Percentiles rank a stretch among this genome's conserved stretches.
These are phyloP conservation scores for Metellina segmentata DNA, from an alignment of 2,888 invertebrate genomes.

Conservation along the genomic window DNA sequence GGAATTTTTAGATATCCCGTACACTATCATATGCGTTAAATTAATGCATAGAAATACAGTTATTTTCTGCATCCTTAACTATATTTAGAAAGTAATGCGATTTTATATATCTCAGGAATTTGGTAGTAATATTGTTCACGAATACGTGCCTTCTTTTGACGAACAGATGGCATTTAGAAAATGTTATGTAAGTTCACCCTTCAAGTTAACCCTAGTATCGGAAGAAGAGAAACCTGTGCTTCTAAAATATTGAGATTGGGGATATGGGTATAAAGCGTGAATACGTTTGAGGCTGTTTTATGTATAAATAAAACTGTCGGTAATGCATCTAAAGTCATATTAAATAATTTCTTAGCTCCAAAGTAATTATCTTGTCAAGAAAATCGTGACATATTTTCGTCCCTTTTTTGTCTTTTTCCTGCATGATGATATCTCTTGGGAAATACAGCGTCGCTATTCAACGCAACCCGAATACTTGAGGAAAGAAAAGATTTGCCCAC, in stretches of 20 bases:
- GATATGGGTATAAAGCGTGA: background rate
- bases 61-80: no score
- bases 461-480: background rate
- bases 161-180: no score
- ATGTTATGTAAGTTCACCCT: no score
- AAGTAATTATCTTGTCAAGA: constrained; percentile 50
- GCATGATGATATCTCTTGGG: constrained; percentile 32
- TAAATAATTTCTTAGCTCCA: constrained; percentile 40
- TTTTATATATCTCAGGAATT: no score
- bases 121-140: no score
- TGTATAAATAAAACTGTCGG: background rate
- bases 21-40: no score
- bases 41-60: no score
- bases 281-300: background rate
- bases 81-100: no score
- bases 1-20: no score
- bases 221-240: background rate
- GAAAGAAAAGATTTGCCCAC: background rate
- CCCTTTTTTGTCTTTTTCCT: background rate
- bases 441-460: constrained; percentile 14
- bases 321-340: background rate
- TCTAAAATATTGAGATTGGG: background rate
- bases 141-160: no score
- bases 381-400: constrained; percentile 28
- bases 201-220: background rate